Percentiles rank a stretch among this genome's conserved stretches.
Conservation (phyloP, 2,888 invertebrate species). For the Mythimna lalbum region DNA sequence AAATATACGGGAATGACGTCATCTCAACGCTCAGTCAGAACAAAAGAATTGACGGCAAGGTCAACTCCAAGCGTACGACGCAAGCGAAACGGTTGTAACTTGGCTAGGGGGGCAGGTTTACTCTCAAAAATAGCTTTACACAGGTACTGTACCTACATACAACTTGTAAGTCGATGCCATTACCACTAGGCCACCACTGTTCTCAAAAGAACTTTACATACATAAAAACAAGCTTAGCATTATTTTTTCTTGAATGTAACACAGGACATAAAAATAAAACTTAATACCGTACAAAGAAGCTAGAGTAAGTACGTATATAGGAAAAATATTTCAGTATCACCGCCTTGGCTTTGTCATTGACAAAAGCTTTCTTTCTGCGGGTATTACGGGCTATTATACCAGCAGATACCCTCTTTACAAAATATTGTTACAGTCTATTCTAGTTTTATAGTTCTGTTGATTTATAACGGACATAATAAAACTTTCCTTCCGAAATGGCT, state of each 20-base stretch:
- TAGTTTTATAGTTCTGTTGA: slow-evolving; percentile 35
- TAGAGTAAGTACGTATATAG: slow-evolving; percentile 18
- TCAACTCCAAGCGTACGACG: no score
- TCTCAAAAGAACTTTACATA: background rate
- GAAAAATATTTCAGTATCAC: slow-evolving; percentile 12
- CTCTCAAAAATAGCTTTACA: no score
- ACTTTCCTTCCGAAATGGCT: slow-evolving; percentile 57
- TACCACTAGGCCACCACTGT: no score
- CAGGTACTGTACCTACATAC: no score
- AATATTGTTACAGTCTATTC: slow-evolving; percentile 25
- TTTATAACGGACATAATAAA: slow-evolving; percentile 55
- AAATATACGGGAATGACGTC: no score
- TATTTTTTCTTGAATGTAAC: slow-evolving; percentile 3
- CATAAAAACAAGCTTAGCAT: background rate
- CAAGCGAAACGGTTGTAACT: no score
- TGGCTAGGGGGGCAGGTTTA: no score
- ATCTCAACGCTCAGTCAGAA: no score
- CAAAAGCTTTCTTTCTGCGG: slow-evolving; percentile 22
- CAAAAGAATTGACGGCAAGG: no score
- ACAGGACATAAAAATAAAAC: slow-evolving; percentile 19
- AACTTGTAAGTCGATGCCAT: no score
- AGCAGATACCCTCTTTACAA: slow-evolving; percentile 27
- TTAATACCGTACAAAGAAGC: slow-evolving; percentile 12
- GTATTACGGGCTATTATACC: slow-evolving; percentile 29
- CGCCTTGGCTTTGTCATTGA: slow-evolving; percentile 6